Conservation (phyloP, 2,113 vertebrate genomes). For the Serinus canaria region DNA sequence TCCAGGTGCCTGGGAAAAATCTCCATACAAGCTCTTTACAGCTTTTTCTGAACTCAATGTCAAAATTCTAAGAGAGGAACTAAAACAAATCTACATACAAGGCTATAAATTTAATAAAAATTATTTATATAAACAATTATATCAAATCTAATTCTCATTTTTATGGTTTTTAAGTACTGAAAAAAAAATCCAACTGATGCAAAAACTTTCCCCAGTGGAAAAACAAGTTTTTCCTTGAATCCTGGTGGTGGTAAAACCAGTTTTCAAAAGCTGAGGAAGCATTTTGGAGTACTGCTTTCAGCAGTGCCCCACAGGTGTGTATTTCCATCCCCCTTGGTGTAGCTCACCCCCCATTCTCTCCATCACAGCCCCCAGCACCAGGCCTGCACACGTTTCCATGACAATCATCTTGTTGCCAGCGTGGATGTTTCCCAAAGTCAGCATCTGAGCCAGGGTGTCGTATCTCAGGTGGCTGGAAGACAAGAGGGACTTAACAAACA, state of each 20-base stretch:
- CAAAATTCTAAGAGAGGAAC: background rate
- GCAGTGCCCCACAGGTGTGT: background rate
- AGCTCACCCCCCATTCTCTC: conserved; percentile 92
- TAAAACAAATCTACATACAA: background rate
- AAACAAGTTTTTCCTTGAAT: background rate
- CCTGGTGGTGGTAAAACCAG: background rate
- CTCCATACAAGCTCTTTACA: background rate
- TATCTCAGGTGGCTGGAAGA: conserved; percentile 88
- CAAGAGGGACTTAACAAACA: background rate
- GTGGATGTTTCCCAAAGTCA: conserved; percentile 90
- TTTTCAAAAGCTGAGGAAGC: background rate
- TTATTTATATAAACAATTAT: background rate
- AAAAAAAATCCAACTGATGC: background rate
- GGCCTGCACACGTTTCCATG: conserved; percentile 92
- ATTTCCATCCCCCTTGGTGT: background rate
- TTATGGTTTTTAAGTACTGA: background rate
- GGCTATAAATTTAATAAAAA: background rate
- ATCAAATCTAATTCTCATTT: background rate
- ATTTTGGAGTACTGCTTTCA: background rate
- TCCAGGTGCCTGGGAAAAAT: background rate
- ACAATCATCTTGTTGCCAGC: conserved; percentile 93
- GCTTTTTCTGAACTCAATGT: background rate
- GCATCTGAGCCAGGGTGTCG: conserved; percentile 92
- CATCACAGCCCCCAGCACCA: conserved; percentile 92
- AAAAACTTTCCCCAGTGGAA: background rate